Evolutionary conservation across 2,888 invertebrate genomes (phyloP).

Genomic region (Cheilosia urbana): DNA sequence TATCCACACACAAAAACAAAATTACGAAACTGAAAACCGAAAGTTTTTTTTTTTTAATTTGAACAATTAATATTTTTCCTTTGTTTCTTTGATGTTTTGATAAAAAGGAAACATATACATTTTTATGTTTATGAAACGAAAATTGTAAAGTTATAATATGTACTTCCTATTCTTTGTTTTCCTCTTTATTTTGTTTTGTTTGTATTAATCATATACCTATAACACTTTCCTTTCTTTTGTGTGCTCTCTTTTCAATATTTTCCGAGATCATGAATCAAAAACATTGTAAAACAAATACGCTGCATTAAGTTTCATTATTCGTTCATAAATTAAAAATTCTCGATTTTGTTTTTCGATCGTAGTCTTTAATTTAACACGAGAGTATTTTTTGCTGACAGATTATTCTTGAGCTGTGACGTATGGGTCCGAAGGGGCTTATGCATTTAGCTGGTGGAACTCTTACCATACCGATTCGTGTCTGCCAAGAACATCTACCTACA

Average conservation of each 20-base stretch:
- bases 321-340: conserved; percentile 4
- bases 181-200: conserved; percentile 25
- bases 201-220: conserved; percentile 25
- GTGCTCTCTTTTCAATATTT: conserved; percentile 40
- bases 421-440: too few relatives aligned
- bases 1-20: conserved; percentile 43
- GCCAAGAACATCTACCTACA: too few relatives aligned
- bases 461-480: too few relatives aligned
- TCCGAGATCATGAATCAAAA: conserved; percentile 1
- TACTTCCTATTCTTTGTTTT: conserved; percentile 8
- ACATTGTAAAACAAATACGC: conserved; percentile 27
- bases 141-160: conserved; percentile 49
- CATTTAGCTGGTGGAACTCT: too few relatives aligned
- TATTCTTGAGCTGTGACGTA: too few relatives aligned
- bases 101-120: neutral
- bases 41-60: conserved; percentile 6
- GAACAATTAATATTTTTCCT: conserved; percentile 1
- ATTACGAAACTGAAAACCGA: conserved; percentile 39
- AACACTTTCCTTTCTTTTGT: conserved; percentile 45
- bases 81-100: conserved; percentile 14
- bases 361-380: neutral
- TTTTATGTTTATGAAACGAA: conserved; percentile 51
- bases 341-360: neutral
- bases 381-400: neutral
- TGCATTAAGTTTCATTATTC: conserved; percentile 12